Evolutionary conservation across 2,113 vertebrate genomes (phyloP), one percentile per base, ranked within the genome.

Genomic region (Rana temporaria): DNA sequence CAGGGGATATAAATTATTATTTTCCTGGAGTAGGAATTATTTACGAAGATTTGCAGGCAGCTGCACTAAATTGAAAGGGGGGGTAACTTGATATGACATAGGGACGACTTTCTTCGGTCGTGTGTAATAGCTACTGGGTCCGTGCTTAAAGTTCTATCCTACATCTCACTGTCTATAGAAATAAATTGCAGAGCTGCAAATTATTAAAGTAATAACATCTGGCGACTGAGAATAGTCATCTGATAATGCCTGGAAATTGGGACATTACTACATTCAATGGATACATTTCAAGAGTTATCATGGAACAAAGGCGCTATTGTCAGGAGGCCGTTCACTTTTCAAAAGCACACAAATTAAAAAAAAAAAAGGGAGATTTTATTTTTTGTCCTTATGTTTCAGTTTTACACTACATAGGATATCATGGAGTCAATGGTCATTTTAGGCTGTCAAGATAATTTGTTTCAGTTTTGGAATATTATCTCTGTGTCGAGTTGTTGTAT

Each of bases 121-220:
- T 48, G 26, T 80, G 63, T 30, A 53, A 77, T 62, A 85, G 83
- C 76, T 79, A 87, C 84, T 68, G 82, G 67, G 70, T 77, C 24
- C 59, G 66, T 62, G 63, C 59, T 79, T 81, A 60, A 80, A 79
- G 78, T 65, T 73, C 72, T 24, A 83, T 75, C 65, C 81, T 84
- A 59, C 79, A 78, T 83, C 38, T 55, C 55, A 53, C 73, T 57
- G 32, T 75, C 59, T 55, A 32, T 26, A 73, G 73, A 52, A 32
- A 87, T 18, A 82, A 81, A 80, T 16, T 20, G 20, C 26, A 85
- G 24, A 83, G 76, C 77, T 5, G 32, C n/a, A 69, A 86, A 48
- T 68, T 79, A 75, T 84, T 84, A 78, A 74, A 88, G 42, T 52
- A 60, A 85, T 63, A 80, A 67, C 84, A 85, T 82, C 78, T 85